These are phyloP conservation scores for Julus scanicus DNA, from an alignment of 2,888 invertebrate genomes.

Conservation along the genomic window DNA sequence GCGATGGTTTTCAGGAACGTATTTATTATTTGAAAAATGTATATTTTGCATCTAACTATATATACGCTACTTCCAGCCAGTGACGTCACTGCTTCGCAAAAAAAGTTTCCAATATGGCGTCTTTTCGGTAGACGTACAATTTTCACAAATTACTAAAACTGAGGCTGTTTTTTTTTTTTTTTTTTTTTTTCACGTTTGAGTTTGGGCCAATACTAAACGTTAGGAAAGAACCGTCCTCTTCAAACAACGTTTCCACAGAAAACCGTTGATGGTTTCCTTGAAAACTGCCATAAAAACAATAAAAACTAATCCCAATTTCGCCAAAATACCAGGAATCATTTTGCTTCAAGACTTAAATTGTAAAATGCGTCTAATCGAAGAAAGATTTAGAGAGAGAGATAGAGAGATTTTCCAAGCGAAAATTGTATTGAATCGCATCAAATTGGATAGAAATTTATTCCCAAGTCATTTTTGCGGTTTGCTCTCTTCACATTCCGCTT, in stretches of 20 bases:
- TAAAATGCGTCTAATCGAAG: background rate
- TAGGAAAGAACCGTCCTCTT: too few species aligned
- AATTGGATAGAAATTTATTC: too few species aligned
- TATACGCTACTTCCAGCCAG: too few species aligned
- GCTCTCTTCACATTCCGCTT: slow-evolving; percentile 9
- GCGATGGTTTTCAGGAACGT: too few species aligned
- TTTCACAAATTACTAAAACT: background rate
- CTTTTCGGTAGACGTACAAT: too few species aligned
- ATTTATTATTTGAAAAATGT: too few species aligned
- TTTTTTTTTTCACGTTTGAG: background rate
- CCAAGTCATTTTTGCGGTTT: background rate
- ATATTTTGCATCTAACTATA: too few species aligned
- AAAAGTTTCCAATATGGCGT: too few species aligned
- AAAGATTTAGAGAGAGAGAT: background rate
- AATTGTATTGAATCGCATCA: slow-evolving; percentile 20
- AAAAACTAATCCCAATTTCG: slow-evolving; percentile 4
- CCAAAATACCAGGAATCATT: background rate
- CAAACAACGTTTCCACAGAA: background rate
- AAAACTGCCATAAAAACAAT: background rate
- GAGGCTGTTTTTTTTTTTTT: too few species aligned
- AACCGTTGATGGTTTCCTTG: background rate
- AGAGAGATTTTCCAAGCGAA: background rate
- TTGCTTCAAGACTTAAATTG: background rate
- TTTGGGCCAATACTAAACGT: background rate
- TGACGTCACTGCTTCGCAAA: too few species aligned